Evolutionary conservation across 2,888 invertebrate genomes (phyloP).

Genomic region (Gastrophysa polygoni): DNA sequence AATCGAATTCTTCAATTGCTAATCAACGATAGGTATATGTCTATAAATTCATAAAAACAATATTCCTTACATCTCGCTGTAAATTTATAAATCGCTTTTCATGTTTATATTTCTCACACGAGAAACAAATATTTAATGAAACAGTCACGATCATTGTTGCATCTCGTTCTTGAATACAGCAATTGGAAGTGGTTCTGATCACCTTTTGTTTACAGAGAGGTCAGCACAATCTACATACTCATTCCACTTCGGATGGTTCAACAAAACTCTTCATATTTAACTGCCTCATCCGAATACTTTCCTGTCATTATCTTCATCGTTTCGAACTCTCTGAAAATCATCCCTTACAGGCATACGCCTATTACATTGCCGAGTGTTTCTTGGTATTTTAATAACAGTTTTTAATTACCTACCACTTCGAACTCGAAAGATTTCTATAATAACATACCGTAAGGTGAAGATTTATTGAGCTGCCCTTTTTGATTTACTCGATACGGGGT

Average conservation of each 20-base stretch:
- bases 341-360: slow-evolving; percentile 34
- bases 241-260: slow-evolving; percentile 23
- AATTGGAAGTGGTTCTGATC: slow-evolving; percentile 8
- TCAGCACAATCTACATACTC: slow-evolving; percentile 22
- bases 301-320: slow-evolving; percentile 24
- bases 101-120: slow-evolving; percentile 12
- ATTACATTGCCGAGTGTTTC: slow-evolving; percentile 43
- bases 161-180: slow-evolving; percentile 7
- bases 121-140: background rate
- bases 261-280: slow-evolving; percentile 20
- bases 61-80: too few relatives aligned
- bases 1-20: too few relatives aligned
- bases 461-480: slow-evolving; percentile 40
- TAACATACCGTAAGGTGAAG: slow-evolving; percentile 42
- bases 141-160: slow-evolving; percentile 12
- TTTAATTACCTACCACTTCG: slow-evolving; percentile 45
- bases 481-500: too few relatives aligned
- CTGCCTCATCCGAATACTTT: slow-evolving; percentile 20
- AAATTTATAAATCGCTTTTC: too few relatives aligned
- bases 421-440: slow-evolving; percentile 39
- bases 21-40: too few relatives aligned
- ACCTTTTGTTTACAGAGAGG: slow-evolving; percentile 12
- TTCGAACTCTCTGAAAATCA: slow-evolving; percentile 23
- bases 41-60: too few relatives aligned
- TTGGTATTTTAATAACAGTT: slow-evolving; percentile 50